These are phyloP conservation scores for Paelopatides confundens DNA, from an alignment of 53 echinoderm and acorn worm genomes.

Conservation along the genomic window DNA sequence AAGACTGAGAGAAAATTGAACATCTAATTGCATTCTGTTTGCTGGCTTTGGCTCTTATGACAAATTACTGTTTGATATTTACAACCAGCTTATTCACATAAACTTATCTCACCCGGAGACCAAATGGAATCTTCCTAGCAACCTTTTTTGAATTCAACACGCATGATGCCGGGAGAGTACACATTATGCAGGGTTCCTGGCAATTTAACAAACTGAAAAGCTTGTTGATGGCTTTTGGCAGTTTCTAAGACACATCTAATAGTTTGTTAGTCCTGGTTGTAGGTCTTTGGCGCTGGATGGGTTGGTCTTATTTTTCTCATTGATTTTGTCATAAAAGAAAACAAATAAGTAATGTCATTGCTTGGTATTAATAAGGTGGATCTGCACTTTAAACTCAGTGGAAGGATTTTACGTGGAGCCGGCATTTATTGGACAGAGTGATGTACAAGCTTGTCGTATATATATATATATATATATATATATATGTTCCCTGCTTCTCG, in stretches of 20 bases:
- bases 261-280: not conserved
- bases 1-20: not conserved
- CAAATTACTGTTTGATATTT: constrained; percentile 3
- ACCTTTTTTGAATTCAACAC: not conserved
- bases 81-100: constrained; percentile 14
- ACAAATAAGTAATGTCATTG: not conserved
- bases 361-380: not conserved
- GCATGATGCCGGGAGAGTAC: not conserved
- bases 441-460: not conserved
- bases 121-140: constrained; percentile 35
- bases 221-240: constrained; percentile 25
- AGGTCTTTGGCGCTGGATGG: not conserved
- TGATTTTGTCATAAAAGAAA: not conserved
- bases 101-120: not conserved
- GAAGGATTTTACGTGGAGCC: not conserved
- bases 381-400: not conserved
- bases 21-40: constrained; percentile 29
- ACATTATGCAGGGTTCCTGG: constrained; percentile 39
- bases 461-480: too few relatives aligned
- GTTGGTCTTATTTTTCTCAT: not conserved
- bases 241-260: not conserved
- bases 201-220: constrained; percentile 41
- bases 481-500: not conserved
- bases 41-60: constrained; percentile 3
- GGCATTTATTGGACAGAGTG: not conserved